Evolutionary conservation across 2,888 invertebrate species (phyloP), one percentile per base, ranked within the genome.

Genomic region (Conomelus anceps): DNA sequence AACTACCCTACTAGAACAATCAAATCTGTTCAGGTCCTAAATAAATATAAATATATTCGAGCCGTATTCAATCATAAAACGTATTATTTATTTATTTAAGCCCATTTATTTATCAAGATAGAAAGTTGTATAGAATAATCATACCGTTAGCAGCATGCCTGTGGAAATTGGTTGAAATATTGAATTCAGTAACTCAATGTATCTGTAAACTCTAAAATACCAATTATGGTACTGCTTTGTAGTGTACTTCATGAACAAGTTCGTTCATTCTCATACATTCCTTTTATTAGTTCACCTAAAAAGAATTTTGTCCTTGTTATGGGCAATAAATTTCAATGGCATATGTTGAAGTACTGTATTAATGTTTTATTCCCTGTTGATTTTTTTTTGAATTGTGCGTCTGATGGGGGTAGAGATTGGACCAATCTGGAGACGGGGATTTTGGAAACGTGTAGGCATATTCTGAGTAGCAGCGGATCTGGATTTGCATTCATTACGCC

Each of bases 401-500:
- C 63, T n/a, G 63, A 63, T 20, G 63, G 7, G n/a, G 63, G 63
- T 1, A 13, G 63, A 63, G 63, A 63, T 63, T 63, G 63, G 0
- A 13, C 4, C 63, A 63, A 63, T 63, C 63, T 63, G 63, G 63
- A 63, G 63, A n/a, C n/a, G 63, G 63, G 63, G 63, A 63, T 63
- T 63, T 63, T 6, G 63, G 63, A 26, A 26, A 26, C 11, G 26
- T 26, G 26, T n/a, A 26, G n/a, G n/a, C 63, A 63, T 63, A 63
- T 63, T 63, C 13, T 13, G 63, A 6, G n/a, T n/a, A n/a, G n/a
- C n/a, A n/a, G n/a, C n/a, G 63, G 34, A 34, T 63, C n/a, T 3
- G 63, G 63, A 63, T 63, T 86, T 86, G 86, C 86, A 86, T 86
- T 86, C 86, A 86, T 86, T 86, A 24, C n/a, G 86, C 23, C 86